phyloP scores from a whole-genome alignment of 2,113 vertebrate genomes.

The Xyrauchen texanus region DNA sequence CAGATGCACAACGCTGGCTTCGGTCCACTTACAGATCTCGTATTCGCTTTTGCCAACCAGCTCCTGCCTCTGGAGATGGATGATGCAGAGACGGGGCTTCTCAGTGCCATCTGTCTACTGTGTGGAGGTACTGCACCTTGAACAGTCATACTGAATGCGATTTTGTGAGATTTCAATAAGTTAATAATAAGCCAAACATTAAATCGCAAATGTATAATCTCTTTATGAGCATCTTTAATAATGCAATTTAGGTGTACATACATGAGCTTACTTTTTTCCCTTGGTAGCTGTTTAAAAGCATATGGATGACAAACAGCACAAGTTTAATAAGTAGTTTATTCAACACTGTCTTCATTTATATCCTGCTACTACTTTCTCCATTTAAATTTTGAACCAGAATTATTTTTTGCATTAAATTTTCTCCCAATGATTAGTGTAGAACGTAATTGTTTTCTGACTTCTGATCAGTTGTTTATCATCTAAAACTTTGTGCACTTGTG shows the following conservation, averaged over 20 bases:
- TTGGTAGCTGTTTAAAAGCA: too few species aligned
- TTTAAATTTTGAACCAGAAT: too few species aligned
- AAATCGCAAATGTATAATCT: too few species aligned
- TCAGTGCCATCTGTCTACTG: conserved; percentile 95
- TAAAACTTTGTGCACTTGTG: background rate
- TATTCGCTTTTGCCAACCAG: conserved; percentile 87
- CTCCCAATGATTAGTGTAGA: too few species aligned
- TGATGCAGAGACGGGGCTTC: conserved; percentile 88
- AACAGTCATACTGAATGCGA: background rate
- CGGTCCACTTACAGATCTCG: conserved; percentile 73
- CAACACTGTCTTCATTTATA: too few species aligned
- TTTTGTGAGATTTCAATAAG: background rate
- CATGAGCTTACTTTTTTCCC: too few species aligned
- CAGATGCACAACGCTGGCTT: conserved; percentile 80
- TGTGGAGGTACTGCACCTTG: conserved; percentile 83
- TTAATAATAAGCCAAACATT: background rate
- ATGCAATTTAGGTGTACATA: too few species aligned
- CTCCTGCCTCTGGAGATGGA: conserved; percentile 93
- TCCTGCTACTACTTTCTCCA: too few species aligned
- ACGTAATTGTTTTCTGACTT: background rate
- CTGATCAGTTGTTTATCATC: background rate
- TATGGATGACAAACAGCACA: too few species aligned
- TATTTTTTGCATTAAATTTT: too few species aligned
- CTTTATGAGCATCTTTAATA: too few species aligned
- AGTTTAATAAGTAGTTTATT: too few species aligned